Percentiles rank a stretch among this genome's conserved stretches.
Conservation (phyloP, 1,140 invertebrate species). For the Pentalonia nigronervosa region DNA sequence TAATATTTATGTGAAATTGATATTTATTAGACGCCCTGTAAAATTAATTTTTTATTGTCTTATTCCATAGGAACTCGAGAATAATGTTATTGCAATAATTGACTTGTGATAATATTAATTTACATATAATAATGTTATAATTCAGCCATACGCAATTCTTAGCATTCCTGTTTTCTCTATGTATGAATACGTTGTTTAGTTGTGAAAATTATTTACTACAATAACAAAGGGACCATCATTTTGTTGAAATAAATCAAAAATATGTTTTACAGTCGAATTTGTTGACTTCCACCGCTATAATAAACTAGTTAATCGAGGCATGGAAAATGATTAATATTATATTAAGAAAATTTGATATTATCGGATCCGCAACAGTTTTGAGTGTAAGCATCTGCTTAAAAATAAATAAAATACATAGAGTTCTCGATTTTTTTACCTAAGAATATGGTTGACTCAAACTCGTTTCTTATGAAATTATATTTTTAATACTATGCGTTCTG, state of each 20-base stretch:
- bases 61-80: background rate
- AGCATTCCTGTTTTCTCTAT: background rate
- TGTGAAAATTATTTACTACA: background rate
- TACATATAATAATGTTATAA: background rate
- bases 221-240: background rate
- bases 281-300: background rate
- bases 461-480: background rate
- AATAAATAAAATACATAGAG: background rate
- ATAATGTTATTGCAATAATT: background rate
- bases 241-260: background rate
- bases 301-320: background rate
- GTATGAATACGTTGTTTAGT: background rate
- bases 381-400: no score
- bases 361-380: no score
- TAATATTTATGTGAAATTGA: no score
- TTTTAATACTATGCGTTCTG: background rate
- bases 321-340: background rate
- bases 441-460: background rate
- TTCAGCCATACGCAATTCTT: background rate
- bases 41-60: background rate
- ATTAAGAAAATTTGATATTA: no score
- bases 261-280: background rate
- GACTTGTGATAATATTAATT: background rate
- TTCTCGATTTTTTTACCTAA: background rate
- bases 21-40: background rate